Evolutionary conservation across 1,140 invertebrate genomes (phyloP).

Genomic region (Tetramorium parvispinum): DNA sequence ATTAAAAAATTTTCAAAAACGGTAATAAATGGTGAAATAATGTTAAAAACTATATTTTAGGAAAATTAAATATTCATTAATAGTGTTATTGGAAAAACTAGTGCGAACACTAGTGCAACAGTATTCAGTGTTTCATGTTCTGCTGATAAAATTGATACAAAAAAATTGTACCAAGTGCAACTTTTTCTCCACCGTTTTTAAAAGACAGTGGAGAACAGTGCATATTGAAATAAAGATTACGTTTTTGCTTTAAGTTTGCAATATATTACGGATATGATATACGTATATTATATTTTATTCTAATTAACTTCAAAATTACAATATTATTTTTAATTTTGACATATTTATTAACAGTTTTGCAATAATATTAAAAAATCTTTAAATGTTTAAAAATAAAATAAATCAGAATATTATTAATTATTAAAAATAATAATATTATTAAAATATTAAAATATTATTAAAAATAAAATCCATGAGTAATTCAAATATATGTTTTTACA

Average conservation of each 20-base stretch:
- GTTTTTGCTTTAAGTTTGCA: not conserved
- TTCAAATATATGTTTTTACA: too few relatives aligned
- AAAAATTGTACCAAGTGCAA: not conserved
- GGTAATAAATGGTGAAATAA: too few relatives aligned
- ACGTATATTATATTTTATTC: not conserved
- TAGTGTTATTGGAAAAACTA: too few relatives aligned
- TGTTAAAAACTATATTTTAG: too few relatives aligned
- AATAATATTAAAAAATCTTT: not conserved
- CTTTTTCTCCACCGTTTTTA: not conserved
- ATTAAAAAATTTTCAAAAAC: too few relatives aligned
- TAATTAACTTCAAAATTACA: not conserved
- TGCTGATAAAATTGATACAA: not conserved
- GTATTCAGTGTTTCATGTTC: not conserved
- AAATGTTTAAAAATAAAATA: not conserved
- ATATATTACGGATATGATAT: too few relatives aligned
- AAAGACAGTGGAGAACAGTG: not conserved
- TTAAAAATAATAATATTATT: too few relatives aligned
- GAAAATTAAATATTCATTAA: too few relatives aligned
- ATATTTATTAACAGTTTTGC: not conserved
- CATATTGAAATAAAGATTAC: not conserved
- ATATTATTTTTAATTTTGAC: not conserved
- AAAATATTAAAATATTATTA: too few relatives aligned
- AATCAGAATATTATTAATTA: not conserved
- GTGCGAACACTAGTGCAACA: too few relatives aligned
- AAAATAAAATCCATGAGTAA: too few relatives aligned